Conservation (phyloP, 2,797 vertebrate genomes). For the Cossypha heuglini region DNA sequence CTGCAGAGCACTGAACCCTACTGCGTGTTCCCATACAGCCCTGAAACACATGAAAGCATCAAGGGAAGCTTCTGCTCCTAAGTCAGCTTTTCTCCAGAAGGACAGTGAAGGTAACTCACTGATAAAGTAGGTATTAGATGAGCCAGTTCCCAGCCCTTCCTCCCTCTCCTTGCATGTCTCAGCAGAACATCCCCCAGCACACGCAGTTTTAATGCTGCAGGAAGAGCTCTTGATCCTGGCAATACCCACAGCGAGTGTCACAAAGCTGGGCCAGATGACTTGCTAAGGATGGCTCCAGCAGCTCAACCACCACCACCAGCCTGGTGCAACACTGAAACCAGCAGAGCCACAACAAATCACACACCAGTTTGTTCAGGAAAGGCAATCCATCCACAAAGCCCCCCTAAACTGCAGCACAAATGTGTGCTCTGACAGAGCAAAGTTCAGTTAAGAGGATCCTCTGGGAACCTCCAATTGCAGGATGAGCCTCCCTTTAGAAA, state of each 20-base stretch:
- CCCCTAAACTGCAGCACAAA: background rate
- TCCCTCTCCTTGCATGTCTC: background rate
- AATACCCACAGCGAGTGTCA: background rate
- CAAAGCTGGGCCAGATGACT: fast-evolving
- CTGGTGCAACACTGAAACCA: background rate
- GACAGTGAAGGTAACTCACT: slow-evolving; percentile 42
- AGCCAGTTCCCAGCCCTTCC: background rate
- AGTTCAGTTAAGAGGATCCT: background rate
- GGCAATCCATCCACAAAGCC: background rate
- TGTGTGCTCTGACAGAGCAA: fast-evolving
- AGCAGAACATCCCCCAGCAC: background rate
- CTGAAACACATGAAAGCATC: background rate
- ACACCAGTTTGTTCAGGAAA: fast-evolving
- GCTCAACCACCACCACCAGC: background rate
- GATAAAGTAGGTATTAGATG: slow-evolving; percentile 13
- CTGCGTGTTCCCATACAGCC: fast-evolving
- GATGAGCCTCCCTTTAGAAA: background rate
- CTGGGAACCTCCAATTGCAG: background rate
- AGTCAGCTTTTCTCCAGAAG: slow-evolving; percentile 35
- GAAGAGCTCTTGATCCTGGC: background rate
- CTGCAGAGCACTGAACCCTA: background rate
- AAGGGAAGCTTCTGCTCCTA: background rate
- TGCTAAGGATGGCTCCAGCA: background rate
- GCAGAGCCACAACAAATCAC: background rate
- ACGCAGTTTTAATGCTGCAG: fast-evolving